phyloP scores from a whole-genome alignment of 2,797 vertebrate genomes.

The Tauraco hartlaubi region DNA sequence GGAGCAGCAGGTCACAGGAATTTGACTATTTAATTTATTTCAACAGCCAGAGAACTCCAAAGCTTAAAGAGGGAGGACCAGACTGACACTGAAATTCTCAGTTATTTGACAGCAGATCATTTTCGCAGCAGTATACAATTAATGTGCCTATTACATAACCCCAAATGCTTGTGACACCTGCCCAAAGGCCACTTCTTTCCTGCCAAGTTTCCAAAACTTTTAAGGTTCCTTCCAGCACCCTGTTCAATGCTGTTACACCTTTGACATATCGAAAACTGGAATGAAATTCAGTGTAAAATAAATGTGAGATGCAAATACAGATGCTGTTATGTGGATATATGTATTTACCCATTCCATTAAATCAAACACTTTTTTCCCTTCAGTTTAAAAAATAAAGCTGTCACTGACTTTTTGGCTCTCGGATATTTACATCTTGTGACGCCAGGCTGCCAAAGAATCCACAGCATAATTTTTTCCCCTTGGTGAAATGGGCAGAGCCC shows the following conservation, averaged over 20 bases:
- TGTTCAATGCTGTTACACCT: neutral
- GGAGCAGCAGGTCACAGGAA: neutral
- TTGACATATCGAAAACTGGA: neutral
- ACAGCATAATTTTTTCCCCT: neutral
- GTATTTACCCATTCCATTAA: neutral
- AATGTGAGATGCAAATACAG: neutral
- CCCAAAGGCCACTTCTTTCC: neutral
- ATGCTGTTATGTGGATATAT: neutral
- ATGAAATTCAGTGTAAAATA: neutral
- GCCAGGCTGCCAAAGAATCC: neutral
- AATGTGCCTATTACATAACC: neutral
- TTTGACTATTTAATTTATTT: neutral
- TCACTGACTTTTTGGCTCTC: neutral
- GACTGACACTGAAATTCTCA: neutral
- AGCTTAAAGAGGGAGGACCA: neutral
- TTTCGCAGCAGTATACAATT: neutral
- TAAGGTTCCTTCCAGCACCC: neutral
- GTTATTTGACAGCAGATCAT: neutral
- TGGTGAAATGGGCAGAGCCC: neutral
- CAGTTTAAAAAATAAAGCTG: neutral
- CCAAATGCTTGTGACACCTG: neutral
- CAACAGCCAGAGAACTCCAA: neutral
- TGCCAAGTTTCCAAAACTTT: neutral
- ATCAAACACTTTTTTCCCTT: neutral
- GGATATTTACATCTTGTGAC: neutral